Evolutionary conservation across 2,113 vertebrate genomes (phyloP).

Genomic region (Amblyopsis rosae): DNA sequence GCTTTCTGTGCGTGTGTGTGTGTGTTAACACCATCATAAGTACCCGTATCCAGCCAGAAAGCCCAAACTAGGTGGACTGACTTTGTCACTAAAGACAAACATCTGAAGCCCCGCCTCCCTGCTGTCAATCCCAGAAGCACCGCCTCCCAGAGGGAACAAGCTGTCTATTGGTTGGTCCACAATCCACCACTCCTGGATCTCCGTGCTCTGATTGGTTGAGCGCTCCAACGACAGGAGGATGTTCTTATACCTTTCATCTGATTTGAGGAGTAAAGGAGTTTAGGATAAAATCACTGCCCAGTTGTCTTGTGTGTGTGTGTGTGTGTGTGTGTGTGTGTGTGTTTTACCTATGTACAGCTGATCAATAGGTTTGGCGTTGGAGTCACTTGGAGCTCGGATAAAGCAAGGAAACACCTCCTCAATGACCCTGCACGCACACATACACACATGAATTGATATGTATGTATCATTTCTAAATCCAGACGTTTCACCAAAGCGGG

Average conservation of each 20-base stretch:
- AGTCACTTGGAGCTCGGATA: constrained; percentile 89
- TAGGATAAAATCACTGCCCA: neutral
- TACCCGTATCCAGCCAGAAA: constrained; percentile 95
- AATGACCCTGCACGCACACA: constrained; percentile 76
- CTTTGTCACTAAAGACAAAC: constrained; percentile 92
- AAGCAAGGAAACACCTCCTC: constrained; percentile 86
- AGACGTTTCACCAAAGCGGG: too few relatives aligned
- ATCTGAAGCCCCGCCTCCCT: constrained; percentile 80
- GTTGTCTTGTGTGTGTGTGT: neutral
- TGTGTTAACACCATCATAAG: constrained; percentile 37
- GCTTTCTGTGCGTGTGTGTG: neutral
- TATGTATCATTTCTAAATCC: neutral
- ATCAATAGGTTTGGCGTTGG: constrained; percentile 88
- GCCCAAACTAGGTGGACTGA: constrained; percentile 91
- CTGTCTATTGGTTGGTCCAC: constrained; percentile 74
- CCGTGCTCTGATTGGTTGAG: constrained; percentile 65
- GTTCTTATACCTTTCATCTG: constrained; percentile 81
- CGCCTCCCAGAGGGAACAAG: constrained; percentile 35
- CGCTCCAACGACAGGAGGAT: constrained; percentile 83
- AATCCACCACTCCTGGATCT: constrained; percentile 89
- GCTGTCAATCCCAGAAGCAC: constrained; percentile 14
- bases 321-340: neutral
- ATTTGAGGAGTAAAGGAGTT: constrained; percentile 2
- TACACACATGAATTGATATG: neutral
- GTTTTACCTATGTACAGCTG: constrained; percentile 83